Evolutionary conservation across 2,797 vertebrate species (phyloP).

Genomic region (Danionella dracula): DNA sequence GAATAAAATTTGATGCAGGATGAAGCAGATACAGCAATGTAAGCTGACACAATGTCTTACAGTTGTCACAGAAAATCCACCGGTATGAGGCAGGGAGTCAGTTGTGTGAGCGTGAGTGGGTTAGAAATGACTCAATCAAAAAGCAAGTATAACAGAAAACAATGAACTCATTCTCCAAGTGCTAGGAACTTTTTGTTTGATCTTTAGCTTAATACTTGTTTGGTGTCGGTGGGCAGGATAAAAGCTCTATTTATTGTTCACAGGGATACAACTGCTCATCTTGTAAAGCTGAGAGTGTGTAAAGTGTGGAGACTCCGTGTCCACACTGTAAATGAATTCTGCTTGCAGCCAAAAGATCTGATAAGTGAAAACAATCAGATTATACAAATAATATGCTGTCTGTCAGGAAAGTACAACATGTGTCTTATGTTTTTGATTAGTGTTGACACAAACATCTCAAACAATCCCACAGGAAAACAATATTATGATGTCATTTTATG

Average conservation of each 20-base stretch:
- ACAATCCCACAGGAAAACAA: constrained; percentile 37
- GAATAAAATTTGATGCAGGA: neutral
- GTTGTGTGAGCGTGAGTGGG: constrained; percentile 4
- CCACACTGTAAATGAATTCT: neutral
- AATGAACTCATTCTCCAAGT: constrained; percentile 36
- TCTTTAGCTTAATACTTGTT: constrained; percentile 21
- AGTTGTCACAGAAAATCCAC: neutral
- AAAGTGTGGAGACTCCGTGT: too few species aligned
- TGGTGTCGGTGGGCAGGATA: constrained; percentile 3
- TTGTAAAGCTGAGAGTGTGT: neutral
- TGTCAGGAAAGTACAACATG: too few species aligned
- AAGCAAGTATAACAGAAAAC: constrained; percentile 28
- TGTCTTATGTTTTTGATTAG: too few species aligned
- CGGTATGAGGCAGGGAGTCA: neutral
- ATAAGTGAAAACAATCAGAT: neutral
- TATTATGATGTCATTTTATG: constrained; percentile 34
- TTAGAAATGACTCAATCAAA: constrained; percentile 14
- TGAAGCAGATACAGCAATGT: neutral
- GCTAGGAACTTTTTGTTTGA: constrained; percentile 23
- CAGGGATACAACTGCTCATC: constrained; percentile 1
- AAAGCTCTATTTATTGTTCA: constrained; percentile 11
- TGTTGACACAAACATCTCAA: constrained; percentile 40
- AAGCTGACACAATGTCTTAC: neutral
- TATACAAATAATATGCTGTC: too few species aligned
- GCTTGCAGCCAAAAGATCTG: neutral